These are phyloP conservation scores for Mylabris sibirica DNA, from an alignment of 2,888 invertebrate species.

Conservation along the genomic window DNA sequence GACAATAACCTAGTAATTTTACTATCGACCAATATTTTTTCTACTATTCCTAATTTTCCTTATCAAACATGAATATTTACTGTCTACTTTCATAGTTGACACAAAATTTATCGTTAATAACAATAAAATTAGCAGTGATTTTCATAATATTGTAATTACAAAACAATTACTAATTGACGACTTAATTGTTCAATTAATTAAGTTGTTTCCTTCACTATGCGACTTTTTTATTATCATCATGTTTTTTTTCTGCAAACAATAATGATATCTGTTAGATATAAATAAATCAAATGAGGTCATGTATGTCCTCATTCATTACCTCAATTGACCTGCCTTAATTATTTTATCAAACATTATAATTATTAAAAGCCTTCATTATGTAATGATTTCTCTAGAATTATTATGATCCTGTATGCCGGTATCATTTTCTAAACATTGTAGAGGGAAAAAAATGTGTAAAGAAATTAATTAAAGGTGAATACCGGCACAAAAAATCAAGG, in stretches of 20 bases:
- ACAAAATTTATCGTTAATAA: background rate
- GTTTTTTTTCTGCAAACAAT: background rate
- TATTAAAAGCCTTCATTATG: background rate
- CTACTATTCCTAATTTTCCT: background rate
- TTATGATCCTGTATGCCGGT: background rate
- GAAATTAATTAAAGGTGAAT: background rate
- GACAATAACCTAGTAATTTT: conserved; percentile 26
- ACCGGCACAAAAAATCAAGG: background rate
- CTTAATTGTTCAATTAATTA: background rate
- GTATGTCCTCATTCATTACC: conserved; percentile 11
- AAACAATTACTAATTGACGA: background rate
- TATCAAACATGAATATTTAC: conserved; percentile 14
- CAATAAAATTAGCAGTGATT: too few relatives aligned
- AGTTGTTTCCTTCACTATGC: background rate
- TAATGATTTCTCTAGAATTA: background rate
- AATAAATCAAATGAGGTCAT: conserved; percentile 10
- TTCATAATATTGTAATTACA: too few relatives aligned
- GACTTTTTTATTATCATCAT: background rate
- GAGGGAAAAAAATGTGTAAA: background rate
- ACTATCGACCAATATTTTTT: conserved; percentile 23
- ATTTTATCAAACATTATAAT: background rate
- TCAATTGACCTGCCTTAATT: background rate
- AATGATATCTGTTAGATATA: background rate
- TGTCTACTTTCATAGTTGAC: background rate
- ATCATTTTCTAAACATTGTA: background rate